These are phyloP conservation scores for Cryptoblepharus egeriae DNA, from an alignment of 2,797 vertebrate genomes.

Conservation along the genomic window DNA sequence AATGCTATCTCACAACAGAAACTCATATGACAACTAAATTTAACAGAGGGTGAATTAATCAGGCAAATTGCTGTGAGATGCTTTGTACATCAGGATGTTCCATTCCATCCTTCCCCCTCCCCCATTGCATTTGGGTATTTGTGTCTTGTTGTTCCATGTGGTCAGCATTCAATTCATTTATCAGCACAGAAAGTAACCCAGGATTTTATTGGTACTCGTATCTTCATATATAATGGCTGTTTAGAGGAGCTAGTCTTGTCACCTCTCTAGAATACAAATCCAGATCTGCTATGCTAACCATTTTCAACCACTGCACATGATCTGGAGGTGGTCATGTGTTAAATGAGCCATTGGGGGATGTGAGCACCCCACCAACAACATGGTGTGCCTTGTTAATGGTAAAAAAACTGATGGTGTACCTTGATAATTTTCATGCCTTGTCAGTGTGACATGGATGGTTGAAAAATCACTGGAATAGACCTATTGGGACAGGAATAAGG, in stretches of 20 bases:
- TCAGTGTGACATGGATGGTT: too few species aligned
- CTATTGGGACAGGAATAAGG: too few species aligned
- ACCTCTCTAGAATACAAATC: background rate
- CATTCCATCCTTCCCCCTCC: too few species aligned
- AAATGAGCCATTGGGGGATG: too few species aligned
- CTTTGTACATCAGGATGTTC: constrained; percentile 18
- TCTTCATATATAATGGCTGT: background rate
- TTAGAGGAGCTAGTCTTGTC: background rate
- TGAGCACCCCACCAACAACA: too few species aligned
- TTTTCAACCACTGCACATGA: too few species aligned
- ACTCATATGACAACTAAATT: background rate
- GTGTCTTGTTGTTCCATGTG: constrained; percentile 8
- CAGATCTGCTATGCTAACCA: background rate
- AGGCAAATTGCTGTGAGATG: constrained; percentile 3
- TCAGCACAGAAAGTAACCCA: background rate
- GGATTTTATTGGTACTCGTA: background rate
- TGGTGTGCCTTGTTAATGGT: too few species aligned
- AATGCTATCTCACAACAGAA: background rate
- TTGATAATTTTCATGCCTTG: too few species aligned
- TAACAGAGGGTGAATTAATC: constrained; percentile 17
- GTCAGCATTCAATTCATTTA: background rate
- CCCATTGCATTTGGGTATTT: background rate
- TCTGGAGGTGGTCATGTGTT: too few species aligned
- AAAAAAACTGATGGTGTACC: too few species aligned
- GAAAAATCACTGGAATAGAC: too few species aligned